Conservation (phyloP, 2,888 invertebrate species). For the Torymus aiolomorphi region DNA sequence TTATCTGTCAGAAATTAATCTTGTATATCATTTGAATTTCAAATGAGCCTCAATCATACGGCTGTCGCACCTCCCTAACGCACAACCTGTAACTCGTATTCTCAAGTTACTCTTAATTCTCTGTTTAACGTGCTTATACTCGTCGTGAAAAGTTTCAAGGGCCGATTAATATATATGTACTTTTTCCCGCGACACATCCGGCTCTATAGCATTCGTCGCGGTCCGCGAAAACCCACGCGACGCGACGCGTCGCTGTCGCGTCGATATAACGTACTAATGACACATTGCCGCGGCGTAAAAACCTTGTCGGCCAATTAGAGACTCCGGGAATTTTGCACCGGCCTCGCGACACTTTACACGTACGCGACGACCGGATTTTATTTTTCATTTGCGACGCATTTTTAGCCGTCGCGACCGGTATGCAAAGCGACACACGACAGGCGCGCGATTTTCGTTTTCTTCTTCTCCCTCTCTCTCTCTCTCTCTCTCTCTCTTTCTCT, state of each 20-base stretch:
- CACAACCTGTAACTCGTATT: no score
- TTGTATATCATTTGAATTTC: constrained; percentile 8
- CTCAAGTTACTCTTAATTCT: no score
- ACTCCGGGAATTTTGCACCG: constrained; percentile 14
- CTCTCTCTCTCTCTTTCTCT: no score
- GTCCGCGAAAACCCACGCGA: background rate
- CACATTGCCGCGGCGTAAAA: constrained; percentile 27
- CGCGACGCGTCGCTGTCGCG: constrained; percentile 16
- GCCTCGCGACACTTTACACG: constrained; percentile 19
- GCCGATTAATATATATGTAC: no score
- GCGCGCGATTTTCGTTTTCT: no score
- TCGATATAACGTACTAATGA: constrained; percentile 45
- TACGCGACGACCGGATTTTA: background rate
- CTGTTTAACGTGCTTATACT: no score
- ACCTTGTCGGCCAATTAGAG: constrained; percentile 51
- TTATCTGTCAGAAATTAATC: background rate
- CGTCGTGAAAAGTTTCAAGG: no score
- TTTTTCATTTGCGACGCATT: background rate
- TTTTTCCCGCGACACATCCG: no score
- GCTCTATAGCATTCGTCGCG: background rate
- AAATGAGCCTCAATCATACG: background rate
- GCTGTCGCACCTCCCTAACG: no score
- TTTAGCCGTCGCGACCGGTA: no score
- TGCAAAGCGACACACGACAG: no score
- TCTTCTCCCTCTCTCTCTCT: no score